Evolutionary conservation across 2,888 invertebrate genomes (phyloP).

Genomic region (Petrophora chlorosata): DNA sequence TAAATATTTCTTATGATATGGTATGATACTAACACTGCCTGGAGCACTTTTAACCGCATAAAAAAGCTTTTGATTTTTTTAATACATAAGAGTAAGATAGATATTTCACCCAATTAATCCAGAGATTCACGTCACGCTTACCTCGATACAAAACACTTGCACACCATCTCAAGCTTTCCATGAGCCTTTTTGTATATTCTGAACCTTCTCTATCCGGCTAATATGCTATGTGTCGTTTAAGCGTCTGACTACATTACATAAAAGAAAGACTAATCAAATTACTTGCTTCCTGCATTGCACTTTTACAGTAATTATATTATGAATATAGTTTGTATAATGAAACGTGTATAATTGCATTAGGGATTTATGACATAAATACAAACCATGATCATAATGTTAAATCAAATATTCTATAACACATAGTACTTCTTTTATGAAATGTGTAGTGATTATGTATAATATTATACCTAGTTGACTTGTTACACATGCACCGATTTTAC

Average conservation of each 20-base stretch:
- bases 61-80: no score
- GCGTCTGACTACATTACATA: conserved; percentile 18
- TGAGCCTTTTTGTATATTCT: conserved; percentile 19
- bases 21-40: conserved; percentile 22
- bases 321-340: no score
- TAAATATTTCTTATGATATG: neutral
- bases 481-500: no score
- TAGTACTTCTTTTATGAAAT: no score
- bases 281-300: neutral
- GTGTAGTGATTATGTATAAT: no score
- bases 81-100: no score
- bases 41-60: conserved; percentile 23
- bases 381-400: no score
- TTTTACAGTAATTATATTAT: neutral
- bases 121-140: conserved; percentile 13
- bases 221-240: conserved; percentile 28
- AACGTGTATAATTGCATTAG: no score
- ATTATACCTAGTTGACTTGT: no score
- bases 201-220: conserved; percentile 19
- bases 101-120: conserved; percentile 1
- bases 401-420: no score
- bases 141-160: conserved; percentile 10
- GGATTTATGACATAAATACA: no score
- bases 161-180: conserved; percentile 24
- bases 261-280: conserved; percentile 4